phyloP scores from a whole-genome alignment of 2,113 vertebrate species.

The Charina bottae region DNA sequence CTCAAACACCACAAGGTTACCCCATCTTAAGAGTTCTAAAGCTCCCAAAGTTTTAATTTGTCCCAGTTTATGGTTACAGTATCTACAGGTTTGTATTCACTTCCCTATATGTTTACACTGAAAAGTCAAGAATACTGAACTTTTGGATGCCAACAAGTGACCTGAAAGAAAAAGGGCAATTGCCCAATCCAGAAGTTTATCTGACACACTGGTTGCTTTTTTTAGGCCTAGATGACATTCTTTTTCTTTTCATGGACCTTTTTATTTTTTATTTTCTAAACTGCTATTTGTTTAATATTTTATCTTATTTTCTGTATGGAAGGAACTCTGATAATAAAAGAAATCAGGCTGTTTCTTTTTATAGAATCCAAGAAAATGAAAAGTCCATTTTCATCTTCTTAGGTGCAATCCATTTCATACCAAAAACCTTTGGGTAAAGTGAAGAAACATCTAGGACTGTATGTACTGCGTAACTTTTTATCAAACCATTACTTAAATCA shows the following conservation, averaged over 20 bases:
- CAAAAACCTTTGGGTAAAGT: not conserved
- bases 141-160: not conserved
- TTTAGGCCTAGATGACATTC: not conserved
- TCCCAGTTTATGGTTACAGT: not conserved
- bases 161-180: not conserved
- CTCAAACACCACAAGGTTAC: not conserved
- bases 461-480: not conserved
- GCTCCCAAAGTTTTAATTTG: not conserved
- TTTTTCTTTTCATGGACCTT: not conserved
- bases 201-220: not conserved
- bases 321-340: not conserved
- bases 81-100: not conserved
- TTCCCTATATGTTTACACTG: not conserved
- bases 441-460: not conserved
- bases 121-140: not conserved
- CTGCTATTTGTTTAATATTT: not conserved
- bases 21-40: not conserved
- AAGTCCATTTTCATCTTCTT: constrained; percentile 24
- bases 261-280: not conserved
- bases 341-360: not conserved
- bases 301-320: not conserved
- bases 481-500: constrained; percentile 28
- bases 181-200: not conserved
- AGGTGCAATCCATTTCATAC: not conserved
- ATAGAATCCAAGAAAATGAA: not conserved